A percentile compares a stretch with the other conserved stretches of the same genome.
phyloP scores from a whole-genome alignment of 2,888 invertebrate genomes.

The Macrosiphum euphorbiae region DNA sequence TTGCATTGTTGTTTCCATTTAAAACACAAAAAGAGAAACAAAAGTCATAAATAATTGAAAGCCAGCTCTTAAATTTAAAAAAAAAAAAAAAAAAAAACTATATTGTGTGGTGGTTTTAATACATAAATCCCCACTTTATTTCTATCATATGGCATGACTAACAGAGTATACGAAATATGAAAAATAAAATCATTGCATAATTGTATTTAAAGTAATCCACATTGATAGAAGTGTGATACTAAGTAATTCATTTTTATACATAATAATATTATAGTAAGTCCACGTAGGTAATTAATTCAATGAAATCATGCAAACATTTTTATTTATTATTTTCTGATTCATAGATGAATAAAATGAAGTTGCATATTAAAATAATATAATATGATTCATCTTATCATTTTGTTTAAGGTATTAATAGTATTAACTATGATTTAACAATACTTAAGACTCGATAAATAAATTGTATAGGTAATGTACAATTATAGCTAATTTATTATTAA shows the following conservation, averaged over 20 bases:
- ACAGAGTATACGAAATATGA: background rate
- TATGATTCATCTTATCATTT: background rate
- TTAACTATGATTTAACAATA: too few species aligned
- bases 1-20: conserved; percentile 14
- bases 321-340: background rate
- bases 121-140: background rate
- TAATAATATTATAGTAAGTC: background rate
- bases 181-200: background rate
- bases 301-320: background rate
- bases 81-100: conserved; percentile 35
- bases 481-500: background rate
- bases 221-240: background rate
- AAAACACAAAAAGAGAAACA: background rate
- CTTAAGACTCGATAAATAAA: background rate
- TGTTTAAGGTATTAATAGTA: too few species aligned
- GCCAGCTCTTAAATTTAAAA: background rate
- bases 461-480: background rate
- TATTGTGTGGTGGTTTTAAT: background rate
- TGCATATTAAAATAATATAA: background rate
- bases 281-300: background rate
- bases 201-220: background rate
- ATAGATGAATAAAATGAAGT: background rate
- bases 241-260: background rate
- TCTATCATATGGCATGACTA: background rate
- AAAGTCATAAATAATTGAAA: conserved; percentile 25